Evolutionary conservation across 2,888 invertebrate species (phyloP), one percentile per base, ranked within the genome.

Genomic region (Urechis unicinctus): DNA sequence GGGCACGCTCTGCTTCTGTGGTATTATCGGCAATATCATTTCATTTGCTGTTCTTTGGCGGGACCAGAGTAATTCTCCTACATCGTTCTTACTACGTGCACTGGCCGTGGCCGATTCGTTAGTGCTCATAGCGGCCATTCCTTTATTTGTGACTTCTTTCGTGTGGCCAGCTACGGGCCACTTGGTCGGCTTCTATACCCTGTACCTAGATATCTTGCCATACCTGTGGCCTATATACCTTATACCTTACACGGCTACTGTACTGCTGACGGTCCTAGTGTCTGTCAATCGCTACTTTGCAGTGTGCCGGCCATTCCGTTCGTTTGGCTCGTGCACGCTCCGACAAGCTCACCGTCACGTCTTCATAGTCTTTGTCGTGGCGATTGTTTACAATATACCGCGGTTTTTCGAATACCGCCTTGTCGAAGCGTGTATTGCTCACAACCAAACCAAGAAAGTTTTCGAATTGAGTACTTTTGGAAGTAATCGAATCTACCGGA

Each of bases 381-480:
- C 66, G 24, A 51, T 66, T 2, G 36, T 63, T 43, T 66, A 66
- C 57, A 66, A 66, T 59, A 66, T 66, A 6, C 66, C 66, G n/a
- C 54, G 65, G 6, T 66, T 66, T 53, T 64, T 66, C 45, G 66
- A 66, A 48, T 66, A 61, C 50, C 50, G 59, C 25, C 53, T 52
- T 36, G 56, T 61, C 24, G 52, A 53, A 28, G 44, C 43, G 21
- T 55, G 63, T 52, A 49, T 52, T 25, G 60, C 30, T 4, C 25
- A 28, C 21, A 61, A 61, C 49, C 17, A 59, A 46, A 49, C 61
- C 4, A 46, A 36, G 30, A 22, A 43, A 21, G 58, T 28, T 13
- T 65, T 64, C 44, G 55, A 57, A 28, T 29, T 62, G n/a, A 62
- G 62, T 50, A 53, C 53, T 22, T 62, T 65, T 29, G 65, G 64